A percentile compares a stretch with the other conserved stretches of the same genome.
Conservation (phyloP, 2,888 invertebrate species). For the Acleris cristana region DNA sequence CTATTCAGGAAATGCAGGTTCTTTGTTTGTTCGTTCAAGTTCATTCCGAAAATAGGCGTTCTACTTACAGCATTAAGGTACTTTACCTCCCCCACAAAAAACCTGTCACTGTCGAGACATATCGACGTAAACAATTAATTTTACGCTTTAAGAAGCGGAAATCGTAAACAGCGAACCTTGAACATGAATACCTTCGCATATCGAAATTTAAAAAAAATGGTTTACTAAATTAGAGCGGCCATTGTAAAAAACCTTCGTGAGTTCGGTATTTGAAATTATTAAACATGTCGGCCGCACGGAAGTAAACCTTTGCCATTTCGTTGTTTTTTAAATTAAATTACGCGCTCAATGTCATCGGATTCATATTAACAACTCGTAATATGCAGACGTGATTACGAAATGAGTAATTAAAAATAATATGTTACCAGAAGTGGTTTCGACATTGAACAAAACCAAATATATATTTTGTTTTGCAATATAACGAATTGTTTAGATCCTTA, state of each 20-base stretch:
- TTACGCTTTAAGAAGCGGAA: slow-evolving; percentile 36
- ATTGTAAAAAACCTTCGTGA: slow-evolving; percentile 32
- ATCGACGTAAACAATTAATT: slow-evolving; percentile 28
- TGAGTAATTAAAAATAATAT: slow-evolving; percentile 30
- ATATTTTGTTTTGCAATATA: not conserved
- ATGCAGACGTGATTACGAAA: slow-evolving; percentile 19
- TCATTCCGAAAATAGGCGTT: slow-evolving; percentile 21
- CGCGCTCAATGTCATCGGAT: slow-evolving; percentile 30
- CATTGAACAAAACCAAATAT: slow-evolving; percentile 8
- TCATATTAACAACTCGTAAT: slow-evolving; percentile 18
- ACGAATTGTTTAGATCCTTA: too few species aligned
- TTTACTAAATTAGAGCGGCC: slow-evolving; percentile 31
- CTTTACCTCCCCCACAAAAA: slow-evolving; percentile 11
- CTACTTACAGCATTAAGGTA: slow-evolving; percentile 16
- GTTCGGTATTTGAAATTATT: slow-evolving; percentile 28
- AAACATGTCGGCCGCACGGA: slow-evolving; percentile 24
- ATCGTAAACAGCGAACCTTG: slow-evolving; percentile 34
- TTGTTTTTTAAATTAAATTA: slow-evolving; percentile 29
- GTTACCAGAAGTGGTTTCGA: slow-evolving; percentile 17
- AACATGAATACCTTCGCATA: slow-evolving; percentile 35
- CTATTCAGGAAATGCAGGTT: slow-evolving; percentile 12
- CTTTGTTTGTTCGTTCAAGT: slow-evolving; percentile 19
- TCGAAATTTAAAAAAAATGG: slow-evolving; percentile 27
- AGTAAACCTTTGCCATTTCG: slow-evolving; percentile 29
- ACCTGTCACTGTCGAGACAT: slow-evolving; percentile 14